Percentiles rank a stretch among this genome's conserved stretches.
Evolutionary conservation across 2,113 vertebrate species (phyloP).

Genomic region (Pangasianodon gigas): DNA sequence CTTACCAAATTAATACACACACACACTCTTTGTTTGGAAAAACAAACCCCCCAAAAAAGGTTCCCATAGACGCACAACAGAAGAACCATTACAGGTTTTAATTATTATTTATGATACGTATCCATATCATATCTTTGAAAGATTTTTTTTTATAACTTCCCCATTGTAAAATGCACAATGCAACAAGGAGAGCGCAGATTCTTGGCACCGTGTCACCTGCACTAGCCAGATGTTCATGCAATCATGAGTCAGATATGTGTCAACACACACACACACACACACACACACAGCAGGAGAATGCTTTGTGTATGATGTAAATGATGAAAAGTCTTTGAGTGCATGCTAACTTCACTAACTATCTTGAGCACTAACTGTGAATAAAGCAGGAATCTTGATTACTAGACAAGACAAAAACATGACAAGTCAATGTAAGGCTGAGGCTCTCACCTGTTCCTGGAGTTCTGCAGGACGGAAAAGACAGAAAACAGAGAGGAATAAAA

Average conservation of each 20-base stretch:
- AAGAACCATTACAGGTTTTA: not conserved
- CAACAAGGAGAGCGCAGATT: not conserved
- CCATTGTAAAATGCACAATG: not conserved
- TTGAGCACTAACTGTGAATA: not conserved
- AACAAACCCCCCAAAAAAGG: no score
- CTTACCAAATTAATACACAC: not conserved
- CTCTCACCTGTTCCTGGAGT: slow-evolving; percentile 1
- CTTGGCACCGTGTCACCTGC: not conserved
- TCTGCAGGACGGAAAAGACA: not conserved
- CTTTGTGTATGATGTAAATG: not conserved
- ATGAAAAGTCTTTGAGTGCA: not conserved
- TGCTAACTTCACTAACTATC: not conserved
- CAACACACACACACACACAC: not conserved
- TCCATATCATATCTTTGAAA: not conserved
- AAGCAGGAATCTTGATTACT: not conserved
- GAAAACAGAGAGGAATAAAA: not conserved
- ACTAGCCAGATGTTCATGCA: not conserved
- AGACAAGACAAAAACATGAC: not conserved
- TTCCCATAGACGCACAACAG: not conserved
- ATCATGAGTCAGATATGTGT: not conserved
- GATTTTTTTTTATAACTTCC: not conserved
- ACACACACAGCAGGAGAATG: not conserved
- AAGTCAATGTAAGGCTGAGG: not conserved
- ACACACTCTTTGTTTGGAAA: not conserved
- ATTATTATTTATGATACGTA: not conserved